Conservation (phyloP, 2,113 vertebrate species). For the Coregonus clupeaformis region DNA sequence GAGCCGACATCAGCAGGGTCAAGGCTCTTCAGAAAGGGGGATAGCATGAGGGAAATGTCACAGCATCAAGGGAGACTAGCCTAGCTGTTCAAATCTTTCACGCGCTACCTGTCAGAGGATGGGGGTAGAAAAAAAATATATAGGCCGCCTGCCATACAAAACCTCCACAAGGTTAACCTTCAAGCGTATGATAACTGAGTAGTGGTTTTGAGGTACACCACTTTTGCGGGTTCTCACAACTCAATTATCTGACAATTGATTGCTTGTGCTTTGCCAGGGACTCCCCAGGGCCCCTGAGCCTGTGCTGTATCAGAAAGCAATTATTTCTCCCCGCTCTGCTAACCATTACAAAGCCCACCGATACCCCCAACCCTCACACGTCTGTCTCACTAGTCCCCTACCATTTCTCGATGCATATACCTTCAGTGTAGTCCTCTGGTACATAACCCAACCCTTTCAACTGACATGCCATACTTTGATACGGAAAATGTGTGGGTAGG, state of each 20-base stretch:
- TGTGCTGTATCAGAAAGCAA: conserved; percentile 32
- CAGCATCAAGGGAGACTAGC: not conserved
- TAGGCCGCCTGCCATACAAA: not conserved
- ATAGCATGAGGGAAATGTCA: conserved; percentile 26
- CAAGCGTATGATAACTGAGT: conserved; percentile 8
- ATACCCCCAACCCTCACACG: conserved; percentile 3
- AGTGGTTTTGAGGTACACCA: conserved; percentile 20
- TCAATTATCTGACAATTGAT: conserved; percentile 43
- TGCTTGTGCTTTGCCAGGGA: conserved; percentile 21
- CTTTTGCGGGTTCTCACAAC: conserved; percentile 40
- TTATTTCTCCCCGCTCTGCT: conserved; percentile 12
- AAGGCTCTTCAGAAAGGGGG: too few species aligned
- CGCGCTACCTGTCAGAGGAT: conserved; percentile 12
- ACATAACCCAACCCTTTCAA: conserved; percentile 1
- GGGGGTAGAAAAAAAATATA: not conserved
- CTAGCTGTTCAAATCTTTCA: not conserved
- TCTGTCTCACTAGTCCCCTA: not conserved
- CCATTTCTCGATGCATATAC: conserved; percentile 1
- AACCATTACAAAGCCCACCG: conserved; percentile 24
- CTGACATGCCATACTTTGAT: conserved; percentile 2
- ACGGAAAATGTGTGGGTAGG: not conserved
- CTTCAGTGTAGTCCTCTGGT: conserved; percentile 3
- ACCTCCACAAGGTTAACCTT: conserved; percentile 24
- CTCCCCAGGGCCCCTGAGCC: conserved; percentile 17
- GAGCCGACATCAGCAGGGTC: not conserved